phyloP scores from a whole-genome alignment of 2,113 vertebrate species.

The Chascanopsetta lugubris region DNA sequence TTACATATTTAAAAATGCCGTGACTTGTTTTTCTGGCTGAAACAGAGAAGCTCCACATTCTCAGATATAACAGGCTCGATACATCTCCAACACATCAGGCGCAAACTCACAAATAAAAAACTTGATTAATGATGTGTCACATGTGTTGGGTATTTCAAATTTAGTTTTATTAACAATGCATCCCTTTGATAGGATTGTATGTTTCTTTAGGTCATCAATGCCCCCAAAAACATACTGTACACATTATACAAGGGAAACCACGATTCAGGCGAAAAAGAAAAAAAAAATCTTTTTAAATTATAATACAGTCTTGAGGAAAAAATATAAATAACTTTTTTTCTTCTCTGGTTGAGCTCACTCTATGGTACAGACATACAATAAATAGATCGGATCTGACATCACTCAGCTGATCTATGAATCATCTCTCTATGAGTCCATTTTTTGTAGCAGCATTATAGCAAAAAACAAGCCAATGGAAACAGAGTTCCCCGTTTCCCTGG shows the following conservation, averaged over 20 bases:
- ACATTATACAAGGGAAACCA: constrained; percentile 92
- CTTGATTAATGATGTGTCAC: no score
- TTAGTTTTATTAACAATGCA: constrained; percentile 95
- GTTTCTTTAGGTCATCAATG: constrained; percentile 92
- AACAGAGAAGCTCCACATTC: no score
- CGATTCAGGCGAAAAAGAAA: constrained; percentile 84
- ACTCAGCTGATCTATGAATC: constrained; percentile 84
- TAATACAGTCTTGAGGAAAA: constrained; percentile 91
- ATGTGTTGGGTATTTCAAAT: constrained; percentile 64
- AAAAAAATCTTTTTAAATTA: constrained; percentile 92
- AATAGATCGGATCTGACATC: constrained; percentile 91
- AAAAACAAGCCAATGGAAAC: constrained; percentile 77
- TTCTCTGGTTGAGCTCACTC: constrained; percentile 85
- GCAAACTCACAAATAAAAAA: not conserved
- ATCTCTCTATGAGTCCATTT: constrained; percentile 78
- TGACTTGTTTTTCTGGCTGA: no score
- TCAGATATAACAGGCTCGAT: no score
- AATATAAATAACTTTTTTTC: constrained; percentile 95
- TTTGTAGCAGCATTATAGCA: constrained; percentile 80
- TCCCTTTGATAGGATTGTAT: constrained; percentile 95
- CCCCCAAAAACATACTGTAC: constrained; percentile 92
- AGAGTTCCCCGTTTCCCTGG: constrained; percentile 71
- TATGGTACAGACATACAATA: constrained; percentile 99
- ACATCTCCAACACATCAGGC: no score
- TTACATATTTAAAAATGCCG: no score